These are phyloP conservation scores for Saxidomus purpurata DNA, from an alignment of 1,140 invertebrate genomes.

Conservation along the genomic window DNA sequence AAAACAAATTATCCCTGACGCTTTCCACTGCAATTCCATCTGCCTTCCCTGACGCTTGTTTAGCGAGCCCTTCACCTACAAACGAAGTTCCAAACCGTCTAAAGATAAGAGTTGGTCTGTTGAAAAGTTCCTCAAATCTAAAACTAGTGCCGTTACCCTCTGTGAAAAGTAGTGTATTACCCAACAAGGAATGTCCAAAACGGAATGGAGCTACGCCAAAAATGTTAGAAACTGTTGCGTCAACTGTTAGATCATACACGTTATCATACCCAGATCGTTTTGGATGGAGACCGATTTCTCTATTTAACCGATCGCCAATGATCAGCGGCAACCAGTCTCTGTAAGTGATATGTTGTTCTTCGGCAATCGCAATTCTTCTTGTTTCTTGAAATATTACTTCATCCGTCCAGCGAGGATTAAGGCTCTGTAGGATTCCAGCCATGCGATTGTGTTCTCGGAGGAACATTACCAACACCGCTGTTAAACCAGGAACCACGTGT, in stretches of 20 bases:
- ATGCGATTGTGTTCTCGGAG: slow-evolving; percentile 97
- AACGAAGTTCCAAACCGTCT: background rate
- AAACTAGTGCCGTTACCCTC: background rate
- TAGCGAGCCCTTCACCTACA: slow-evolving; percentile 8
- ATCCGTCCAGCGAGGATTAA: slow-evolving; percentile 98
- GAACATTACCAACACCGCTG: slow-evolving; percentile 98
- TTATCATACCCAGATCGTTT: background rate
- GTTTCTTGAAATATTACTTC: slow-evolving; percentile 97
- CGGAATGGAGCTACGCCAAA: slow-evolving; percentile 98
- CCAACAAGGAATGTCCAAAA: slow-evolving; percentile 97
- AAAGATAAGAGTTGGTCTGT: slow-evolving; percentile 52
- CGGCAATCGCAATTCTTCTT: slow-evolving; percentile 91
- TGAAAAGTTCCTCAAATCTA: slow-evolving; percentile 36
- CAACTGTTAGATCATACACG: slow-evolving; percentile 91
- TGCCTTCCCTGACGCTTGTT: slow-evolving; percentile 34
- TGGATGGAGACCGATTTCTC: background rate
- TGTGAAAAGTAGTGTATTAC: background rate
- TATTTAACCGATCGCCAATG: slow-evolving; percentile 87
- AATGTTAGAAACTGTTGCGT: slow-evolving; percentile 96
- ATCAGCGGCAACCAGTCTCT: slow-evolving; percentile 95
- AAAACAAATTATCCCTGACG: slow-evolving; percentile 50
- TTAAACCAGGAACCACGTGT: slow-evolving; percentile 87
- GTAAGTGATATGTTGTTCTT: slow-evolving; percentile 92
- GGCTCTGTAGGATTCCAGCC: slow-evolving; percentile 90
- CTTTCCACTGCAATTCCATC: slow-evolving; percentile 36